Base-by-base conservation (phyloP, 1,140 invertebrate species). In the Stenopsyche tienmushanensis region DNA sequence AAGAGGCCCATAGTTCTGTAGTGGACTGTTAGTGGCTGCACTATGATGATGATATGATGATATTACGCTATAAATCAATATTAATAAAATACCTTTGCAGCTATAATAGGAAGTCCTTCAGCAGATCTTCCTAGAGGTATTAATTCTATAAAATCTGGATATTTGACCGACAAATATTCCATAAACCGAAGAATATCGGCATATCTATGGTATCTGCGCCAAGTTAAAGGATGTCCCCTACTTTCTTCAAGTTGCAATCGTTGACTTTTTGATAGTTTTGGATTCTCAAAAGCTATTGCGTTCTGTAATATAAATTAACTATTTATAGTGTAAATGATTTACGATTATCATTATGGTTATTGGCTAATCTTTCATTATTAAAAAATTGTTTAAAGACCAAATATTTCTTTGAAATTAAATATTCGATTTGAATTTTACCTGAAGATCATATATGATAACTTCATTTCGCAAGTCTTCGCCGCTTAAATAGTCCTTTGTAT, bases 371-470 rank as follows among this genome's bases (percentile, higher is more conserved):
- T 18, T 9, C 39, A 41, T 41, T 41, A 41, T n/a, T n/a, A 41
- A n/a, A n/a, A n/a, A n/a, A n/a, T n/a, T 41, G n/a, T 41, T 41
- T n/a, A n/a, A n/a, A n/a, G n/a, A n/a, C n/a, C n/a, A n/a, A n/a
- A 7, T 53, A 53, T 9, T 29, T 10, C 15, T 34, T 58, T 41
- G 15, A 18, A 42, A 41, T 58, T 41, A 8, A 18, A 58, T 58
- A 41, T 41, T 17, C 1, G 29, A 2, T 39, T 39, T 41, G 60
- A 17, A n/a, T n/a, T 59, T 66, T 82, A 89, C 88, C 83, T 88
- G 83, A 65, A 92, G 80, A 75, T 93, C 88, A 60, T 85, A 83
- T 73, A 91, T 88, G 39, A 91, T 74, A 0, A 91, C 82, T 52
- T 85, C 82, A 70, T 84, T 88, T 23, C 86, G 80, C 8, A 92